Percentiles rank a stretch among this genome's conserved stretches.
Conservation (phyloP, 2,113 vertebrate species). For the Centrocercus urophasianus region DNA sequence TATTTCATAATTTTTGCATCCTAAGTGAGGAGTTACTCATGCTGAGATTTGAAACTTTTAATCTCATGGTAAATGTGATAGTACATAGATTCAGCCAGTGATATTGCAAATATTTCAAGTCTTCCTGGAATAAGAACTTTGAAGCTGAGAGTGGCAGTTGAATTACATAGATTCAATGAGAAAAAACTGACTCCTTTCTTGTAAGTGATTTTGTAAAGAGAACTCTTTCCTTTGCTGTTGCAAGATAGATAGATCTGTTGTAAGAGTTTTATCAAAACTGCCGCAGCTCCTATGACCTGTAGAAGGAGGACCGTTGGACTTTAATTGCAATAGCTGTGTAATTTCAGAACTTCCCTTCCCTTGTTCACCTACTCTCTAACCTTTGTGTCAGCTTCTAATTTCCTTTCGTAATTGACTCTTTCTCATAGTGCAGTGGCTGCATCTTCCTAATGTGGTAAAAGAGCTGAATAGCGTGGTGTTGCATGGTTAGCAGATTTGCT, state of each 20-base stretch:
- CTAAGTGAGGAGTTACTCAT: background rate
- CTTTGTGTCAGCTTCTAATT: constrained; percentile 43
- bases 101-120: background rate
- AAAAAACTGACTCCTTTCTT: background rate
- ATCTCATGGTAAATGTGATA: background rate
- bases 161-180: background rate
- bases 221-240: background rate
- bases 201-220: background rate
- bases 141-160: background rate
- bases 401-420: constrained; percentile 38
- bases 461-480: background rate
- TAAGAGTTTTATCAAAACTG: constrained; percentile 38
- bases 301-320: constrained; percentile 1
- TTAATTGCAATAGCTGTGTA: constrained; percentile 43
- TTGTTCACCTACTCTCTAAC: constrained; percentile 18
- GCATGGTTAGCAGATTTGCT: background rate
- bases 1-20: background rate
- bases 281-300: background rate
- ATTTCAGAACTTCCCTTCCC: constrained; percentile 23
- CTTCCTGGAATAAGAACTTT: background rate
- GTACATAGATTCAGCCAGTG: background rate
- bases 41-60: background rate
- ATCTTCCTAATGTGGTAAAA: background rate
- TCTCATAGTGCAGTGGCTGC: background rate
- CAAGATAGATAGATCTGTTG: background rate